phyloP scores from a whole-genome alignment of 2,888 invertebrate genomes.

The Agapostemon virescens region DNA sequence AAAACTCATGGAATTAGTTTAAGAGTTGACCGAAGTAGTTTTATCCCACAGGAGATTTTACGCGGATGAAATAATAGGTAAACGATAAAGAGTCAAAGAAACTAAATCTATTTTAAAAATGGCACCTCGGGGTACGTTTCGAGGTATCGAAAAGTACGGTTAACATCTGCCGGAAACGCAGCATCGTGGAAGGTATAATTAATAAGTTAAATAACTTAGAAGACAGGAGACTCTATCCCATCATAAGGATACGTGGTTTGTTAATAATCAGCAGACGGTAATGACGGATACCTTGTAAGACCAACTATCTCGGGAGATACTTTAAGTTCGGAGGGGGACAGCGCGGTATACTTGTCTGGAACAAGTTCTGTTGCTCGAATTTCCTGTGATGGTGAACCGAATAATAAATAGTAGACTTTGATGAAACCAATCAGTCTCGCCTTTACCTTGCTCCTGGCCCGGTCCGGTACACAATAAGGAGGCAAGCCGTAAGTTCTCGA shows the following conservation, averaged over 20 bases:
- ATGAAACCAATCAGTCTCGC: constrained; percentile 36
- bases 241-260: background rate
- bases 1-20: too few relatives aligned
- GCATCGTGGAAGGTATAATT: background rate
- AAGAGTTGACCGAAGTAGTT: too few relatives aligned
- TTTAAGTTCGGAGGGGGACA: background rate
- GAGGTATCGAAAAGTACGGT: too few relatives aligned
- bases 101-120: background rate
- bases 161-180: background rate
- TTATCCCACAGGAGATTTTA: background rate
- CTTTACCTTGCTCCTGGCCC: constrained; percentile 24
- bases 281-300: background rate
- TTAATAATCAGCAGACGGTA: background rate
- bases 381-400: constrained; percentile 11
- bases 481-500: constrained; percentile 39
- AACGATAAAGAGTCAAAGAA: background rate
- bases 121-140: background rate
- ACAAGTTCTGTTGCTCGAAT: constrained; percentile 17
- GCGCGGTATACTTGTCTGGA: background rate
- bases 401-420: constrained; percentile 33
- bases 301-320: background rate
- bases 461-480: constrained; percentile 33
- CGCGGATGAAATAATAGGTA: background rate
- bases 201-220: background rate
- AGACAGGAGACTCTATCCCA: background rate